Evolutionary conservation across 2,113 vertebrate species (phyloP).

Genomic region (Charadrius vociferus): DNA sequence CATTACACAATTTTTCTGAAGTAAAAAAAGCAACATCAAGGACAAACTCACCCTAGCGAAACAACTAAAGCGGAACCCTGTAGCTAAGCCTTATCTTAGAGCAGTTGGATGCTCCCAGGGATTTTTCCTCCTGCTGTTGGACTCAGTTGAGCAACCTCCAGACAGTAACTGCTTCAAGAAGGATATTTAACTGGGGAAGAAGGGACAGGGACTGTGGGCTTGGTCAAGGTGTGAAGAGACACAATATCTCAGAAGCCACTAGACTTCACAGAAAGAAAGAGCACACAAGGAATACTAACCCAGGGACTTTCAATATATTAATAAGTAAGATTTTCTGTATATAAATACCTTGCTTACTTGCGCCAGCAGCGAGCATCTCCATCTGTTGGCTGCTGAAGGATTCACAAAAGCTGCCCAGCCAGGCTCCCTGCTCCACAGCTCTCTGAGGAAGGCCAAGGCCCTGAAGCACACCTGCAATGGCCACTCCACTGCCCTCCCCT

Average conservation of each 20-base stretch:
- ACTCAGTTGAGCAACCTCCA: neutral
- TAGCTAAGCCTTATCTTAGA: neutral
- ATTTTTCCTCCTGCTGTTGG: neutral
- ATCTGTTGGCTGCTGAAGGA: rapidly evolving
- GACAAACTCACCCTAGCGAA: neutral
- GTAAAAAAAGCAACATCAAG: neutral
- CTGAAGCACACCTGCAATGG: rapidly evolving
- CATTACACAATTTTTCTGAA: neutral
- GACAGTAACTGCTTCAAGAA: neutral
- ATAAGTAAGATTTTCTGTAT: neutral
- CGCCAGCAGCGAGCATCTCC: rapidly evolving
- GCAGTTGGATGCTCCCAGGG: neutral
- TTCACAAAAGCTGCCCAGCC: rapidly evolving
- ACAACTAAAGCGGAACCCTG: rapidly evolving
- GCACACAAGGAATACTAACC: neutral
- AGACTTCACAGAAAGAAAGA: neutral
- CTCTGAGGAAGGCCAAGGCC: rapidly evolving
- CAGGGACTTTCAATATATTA: rapidly evolving
- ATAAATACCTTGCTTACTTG: neutral
- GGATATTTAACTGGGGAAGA: neutral
- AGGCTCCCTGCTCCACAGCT: rapidly evolving
- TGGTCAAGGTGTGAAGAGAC: rapidly evolving
- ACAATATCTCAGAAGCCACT: neutral
- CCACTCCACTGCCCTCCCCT: rapidly evolving
- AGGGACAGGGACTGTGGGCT: neutral